These are phyloP conservation scores for Eleutherodactylus coqui DNA, from an alignment of 2,797 vertebrate genomes.

Conservation along the genomic window DNA sequence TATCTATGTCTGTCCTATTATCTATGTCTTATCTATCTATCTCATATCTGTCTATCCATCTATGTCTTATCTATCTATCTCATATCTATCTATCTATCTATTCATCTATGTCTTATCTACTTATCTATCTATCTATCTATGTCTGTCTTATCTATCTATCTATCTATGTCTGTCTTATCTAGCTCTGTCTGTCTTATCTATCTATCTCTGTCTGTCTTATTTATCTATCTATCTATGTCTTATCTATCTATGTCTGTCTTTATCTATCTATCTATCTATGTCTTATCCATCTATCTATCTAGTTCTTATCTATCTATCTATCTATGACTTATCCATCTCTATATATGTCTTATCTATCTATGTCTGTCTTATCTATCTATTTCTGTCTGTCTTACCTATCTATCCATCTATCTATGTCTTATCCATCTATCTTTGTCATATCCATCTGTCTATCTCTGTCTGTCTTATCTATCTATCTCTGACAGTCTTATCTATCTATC, in stretches of 20 bases:
- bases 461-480: neutral
- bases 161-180: slow-evolving; percentile 5
- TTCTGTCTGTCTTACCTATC: neutral
- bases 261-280: neutral
- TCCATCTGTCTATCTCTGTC: neutral
- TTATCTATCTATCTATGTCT: neutral
- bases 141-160: too few species aligned
- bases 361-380: too few species aligned
- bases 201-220: neutral
- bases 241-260: too few species aligned
- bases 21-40: too few species aligned
- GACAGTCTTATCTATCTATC: neutral
- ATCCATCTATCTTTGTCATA: neutral
- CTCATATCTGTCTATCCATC: too few species aligned
- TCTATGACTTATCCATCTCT: too few species aligned
- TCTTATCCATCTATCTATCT: neutral
- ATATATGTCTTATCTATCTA: too few species aligned
- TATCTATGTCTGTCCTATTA: too few species aligned
- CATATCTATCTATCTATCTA: too few species aligned
- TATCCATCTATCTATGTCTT: slow-evolving; percentile 25
- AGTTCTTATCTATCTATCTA: slow-evolving; percentile 12
- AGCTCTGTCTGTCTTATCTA: slow-evolving; percentile 2
- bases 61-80: too few species aligned
- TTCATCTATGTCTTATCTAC: too few species aligned
- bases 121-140: too few species aligned